Base-by-base conservation (phyloP, 1,140 invertebrate species). In the Drosophila nigrodunni region DNA sequence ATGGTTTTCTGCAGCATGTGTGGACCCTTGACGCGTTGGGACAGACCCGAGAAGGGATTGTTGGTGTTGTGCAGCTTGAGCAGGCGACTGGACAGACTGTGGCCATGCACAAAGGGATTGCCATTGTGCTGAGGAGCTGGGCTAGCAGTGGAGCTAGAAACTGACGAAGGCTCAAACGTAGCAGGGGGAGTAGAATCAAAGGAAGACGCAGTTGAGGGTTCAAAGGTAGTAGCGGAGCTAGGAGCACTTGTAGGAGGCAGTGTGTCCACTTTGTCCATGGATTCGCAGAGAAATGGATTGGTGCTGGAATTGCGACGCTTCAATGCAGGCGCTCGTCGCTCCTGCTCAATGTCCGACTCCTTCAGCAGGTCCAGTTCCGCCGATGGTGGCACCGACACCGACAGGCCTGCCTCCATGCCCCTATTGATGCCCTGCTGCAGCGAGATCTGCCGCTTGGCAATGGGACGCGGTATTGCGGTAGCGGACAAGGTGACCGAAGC, bases 1-100 rank as follows among this genome's bases (percentile, higher is more conserved):
- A 91, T 85, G 66, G 92, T 92, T 60, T 92, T 92, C 18, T 92
- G 92, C 67, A 92, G 68, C 73, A 90, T 75, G 7, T 92, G 91
- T 1, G 90, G 88, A 2, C 90, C 91, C 64, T 92, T 92, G 57
- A 92, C 85, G 3, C 85, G 80, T 9, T 91, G 85, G 11, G 82
- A 59, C 3, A 91, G 64, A 0, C 82, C 78, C 7, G 77, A 73
- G 9, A 92, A 92, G 0, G 91, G 91, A 74, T 92, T 92, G 54
- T 79, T 91, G 21, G 76, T 72, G 35, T 78, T 86, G 35, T 78
- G 76, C 0, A 80, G 64, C 46, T 88, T 88, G 2, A 79, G 62
- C 11, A 88, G 65, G 2, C 83, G 77, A 21, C 69, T 88, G 47
- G 74, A 89, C 1, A 83, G 68, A 10, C 74, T 64, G 44, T 65